Percentiles rank a stretch among this genome's conserved stretches.
These are phyloP conservation scores for Coptotermes formosanus DNA, from an alignment of 1,140 invertebrate genomes.

Conservation along the genomic window DNA sequence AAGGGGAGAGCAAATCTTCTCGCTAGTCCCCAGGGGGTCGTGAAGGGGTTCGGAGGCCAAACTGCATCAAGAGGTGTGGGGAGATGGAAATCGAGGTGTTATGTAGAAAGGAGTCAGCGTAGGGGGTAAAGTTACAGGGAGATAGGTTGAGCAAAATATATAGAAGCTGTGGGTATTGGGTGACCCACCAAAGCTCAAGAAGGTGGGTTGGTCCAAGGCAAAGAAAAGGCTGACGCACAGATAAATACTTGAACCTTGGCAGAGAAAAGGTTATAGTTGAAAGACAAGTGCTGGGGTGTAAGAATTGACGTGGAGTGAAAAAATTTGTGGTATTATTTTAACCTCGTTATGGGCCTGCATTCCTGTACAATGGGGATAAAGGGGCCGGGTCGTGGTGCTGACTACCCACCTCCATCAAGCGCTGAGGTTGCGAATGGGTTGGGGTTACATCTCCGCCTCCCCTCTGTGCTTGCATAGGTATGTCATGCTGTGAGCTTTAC, in stretches of 20 bases:
- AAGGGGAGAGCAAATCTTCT: conserved; percentile 2
- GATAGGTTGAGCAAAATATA: neutral
- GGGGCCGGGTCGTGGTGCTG: too few relatives aligned
- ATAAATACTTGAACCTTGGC: neutral
- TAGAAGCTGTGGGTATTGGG: neutral
- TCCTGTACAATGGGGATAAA: too few relatives aligned
- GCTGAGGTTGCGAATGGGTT: too few relatives aligned
- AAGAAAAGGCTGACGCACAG: neutral
- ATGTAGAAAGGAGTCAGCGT: neutral
- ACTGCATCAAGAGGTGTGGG: neutral
- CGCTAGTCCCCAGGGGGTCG: neutral
- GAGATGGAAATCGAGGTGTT: conserved; percentile 8
- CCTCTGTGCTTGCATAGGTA: too few relatives aligned
- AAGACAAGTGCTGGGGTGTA: neutral
- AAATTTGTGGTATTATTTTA: neutral
- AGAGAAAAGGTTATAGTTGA: neutral
- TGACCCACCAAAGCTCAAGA: neutral
- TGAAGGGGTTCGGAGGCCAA: conserved; percentile 2
- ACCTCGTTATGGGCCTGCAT: neutral
- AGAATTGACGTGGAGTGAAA: neutral
- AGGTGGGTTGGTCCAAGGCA: neutral
- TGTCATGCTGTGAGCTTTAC: too few relatives aligned
- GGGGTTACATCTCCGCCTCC: too few relatives aligned
- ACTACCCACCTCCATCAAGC: too few relatives aligned
- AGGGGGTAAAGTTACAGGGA: neutral